Base-by-base conservation (phyloP, 2,797 vertebrate genomes). In the Danio tinwini region DNA sequence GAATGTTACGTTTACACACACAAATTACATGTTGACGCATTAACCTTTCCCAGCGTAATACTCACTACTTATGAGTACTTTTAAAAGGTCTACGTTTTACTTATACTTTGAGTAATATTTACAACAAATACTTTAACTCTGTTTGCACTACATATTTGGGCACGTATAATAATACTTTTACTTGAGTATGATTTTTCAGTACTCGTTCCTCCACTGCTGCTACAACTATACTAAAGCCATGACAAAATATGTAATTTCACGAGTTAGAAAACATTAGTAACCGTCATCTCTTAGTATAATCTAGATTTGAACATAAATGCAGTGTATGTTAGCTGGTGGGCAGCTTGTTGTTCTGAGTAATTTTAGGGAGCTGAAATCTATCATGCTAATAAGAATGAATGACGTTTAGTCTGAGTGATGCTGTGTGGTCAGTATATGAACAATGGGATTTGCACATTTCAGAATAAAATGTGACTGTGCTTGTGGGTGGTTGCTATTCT, bases 401-500 rank as follows among this genome's bases (percentile, higher is more conserved):
- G 11, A 29, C 11, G 13, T 47, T 67, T 29, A 50, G 9, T 37
- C 21, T 62, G 39, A 44, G 55, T 62, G 16, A 39, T 75, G 37
- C 58, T 52, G 49, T 62, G 29, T 40, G 47, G n/a, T 40, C 56
- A 61, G 42, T n/a, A 52, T 10, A 59, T 37, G 19, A 73, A 45
- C 14, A 68, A 17, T 42, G 44, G 45, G 17, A 72, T 72, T 37
- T 56, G 55, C 21, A 73, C 42, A 29, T 59, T 73, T 73, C 42
- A 16, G 55, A 59, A 37, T 21, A 59, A 61, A 49, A 11, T 37
- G 3, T 45, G 6, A 37, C 49, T 52, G 12, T 10, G 49, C 10
- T 13, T 13, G 71, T 29, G 42, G 42, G 55, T 61, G 53, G 53
- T 29, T 72, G 40, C 17, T 45, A 72, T 58, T 29, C 8, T 61